A percentile compares a stretch with the other conserved stretches of the same genome.
Evolutionary conservation across 2,113 vertebrate genomes (phyloP).

Genomic region (Carassius carassius): DNA sequence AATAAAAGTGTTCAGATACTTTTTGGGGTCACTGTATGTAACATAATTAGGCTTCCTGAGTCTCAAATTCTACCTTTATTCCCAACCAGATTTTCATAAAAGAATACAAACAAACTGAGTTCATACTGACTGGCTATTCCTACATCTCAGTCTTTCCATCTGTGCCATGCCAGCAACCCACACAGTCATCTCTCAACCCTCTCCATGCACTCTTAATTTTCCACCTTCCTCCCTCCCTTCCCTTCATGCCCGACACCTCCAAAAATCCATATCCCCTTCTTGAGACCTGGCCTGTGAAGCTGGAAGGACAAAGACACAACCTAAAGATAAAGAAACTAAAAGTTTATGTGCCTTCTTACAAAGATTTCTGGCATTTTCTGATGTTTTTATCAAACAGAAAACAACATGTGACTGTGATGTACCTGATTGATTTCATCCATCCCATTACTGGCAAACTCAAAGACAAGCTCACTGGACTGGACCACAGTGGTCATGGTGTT

Average conservation of each 20-base stretch:
- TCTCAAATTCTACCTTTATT: conserved; percentile 21
- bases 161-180: conserved; percentile 54
- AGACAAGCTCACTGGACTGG: conserved; percentile 82
- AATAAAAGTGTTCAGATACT: not conserved
- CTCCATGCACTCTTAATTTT: conserved; percentile 9
- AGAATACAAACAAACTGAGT: conserved; percentile 55
- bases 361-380: not conserved
- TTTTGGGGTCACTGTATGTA: not conserved
- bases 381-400: not conserved
- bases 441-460: conserved; percentile 87
- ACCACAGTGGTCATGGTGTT: conserved; percentile 81
- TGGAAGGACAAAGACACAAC: not conserved
- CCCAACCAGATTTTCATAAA: not conserved
- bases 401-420: conserved; percentile 26
- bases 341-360: not conserved
- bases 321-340: too few relatives aligned
- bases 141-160: conserved; percentile 65
- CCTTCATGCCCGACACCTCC: conserved; percentile 42
- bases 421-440: conserved; percentile 86
- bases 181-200: conserved; percentile 50
- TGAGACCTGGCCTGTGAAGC: not conserved
- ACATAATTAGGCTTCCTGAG: not conserved
- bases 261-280: not conserved
- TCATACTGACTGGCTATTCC: conserved; percentile 57
- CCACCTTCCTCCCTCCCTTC: conserved; percentile 27